Base-by-base conservation (phyloP, 2,113 vertebrate species). In the Vombatus ursinus region DNA sequence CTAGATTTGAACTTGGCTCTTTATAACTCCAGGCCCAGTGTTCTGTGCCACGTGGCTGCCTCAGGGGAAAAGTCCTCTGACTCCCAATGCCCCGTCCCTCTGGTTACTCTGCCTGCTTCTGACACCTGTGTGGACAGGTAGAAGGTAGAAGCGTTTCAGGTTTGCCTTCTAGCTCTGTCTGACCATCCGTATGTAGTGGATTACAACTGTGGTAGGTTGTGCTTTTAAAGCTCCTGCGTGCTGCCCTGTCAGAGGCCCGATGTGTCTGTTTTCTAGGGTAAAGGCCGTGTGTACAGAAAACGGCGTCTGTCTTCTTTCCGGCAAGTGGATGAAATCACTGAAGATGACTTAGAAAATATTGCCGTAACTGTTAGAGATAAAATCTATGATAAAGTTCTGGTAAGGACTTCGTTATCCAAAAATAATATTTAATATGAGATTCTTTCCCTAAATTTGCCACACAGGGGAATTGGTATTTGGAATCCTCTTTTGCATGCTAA, bases 351-450 rank as follows among this genome's bases (percentile, higher is more conserved):
- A 98, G 99, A 99, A 90, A 99, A 99, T 90, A 98, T 99, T 53
- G 99, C 99, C 2, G 96, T 99, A 49, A 99, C 99, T 12, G 98
- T 99, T 97, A 99, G 99, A 98, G 99, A 99, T 98, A 99, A 99
- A 98, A 99, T 99, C 97, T 99, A 99, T 54, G 99, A 99, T 98
- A 99, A 99, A 98, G 99, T 99, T 61, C 97, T 99, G 50, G 99
- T 99, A 98, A 98, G 98, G 61, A 9, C 0, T 2, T 9, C 0
- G 14, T 37, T 48, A 31, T 11, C 12, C 37, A 3, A 90, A 23
- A 51, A 2, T 90, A 14, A 5, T 26, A 0, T 3, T 37, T 24
- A 7, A n/a, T 44, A 23, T 26, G 47, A 54, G 53, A 26, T 91
- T 50, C 50, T 54, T 11, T 0, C 0, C 0, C 8, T 28, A 68